Base-by-base conservation (phyloP, 2,888 invertebrate genomes). In the Ophion ventricosus region DNA sequence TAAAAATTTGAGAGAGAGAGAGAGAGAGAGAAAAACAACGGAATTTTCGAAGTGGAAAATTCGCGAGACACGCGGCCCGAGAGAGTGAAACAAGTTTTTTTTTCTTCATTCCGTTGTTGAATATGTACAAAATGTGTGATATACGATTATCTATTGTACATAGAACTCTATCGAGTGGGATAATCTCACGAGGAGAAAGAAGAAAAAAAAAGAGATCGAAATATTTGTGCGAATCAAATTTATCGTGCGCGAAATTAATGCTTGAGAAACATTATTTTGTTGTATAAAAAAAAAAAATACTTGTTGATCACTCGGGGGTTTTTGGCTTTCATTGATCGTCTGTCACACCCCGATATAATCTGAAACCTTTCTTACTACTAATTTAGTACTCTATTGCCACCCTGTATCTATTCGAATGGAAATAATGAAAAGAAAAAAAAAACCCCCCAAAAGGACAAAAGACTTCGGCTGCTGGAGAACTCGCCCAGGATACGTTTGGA, bases 101-200 rank as follows among this genome's bases (percentile, higher is more conserved):
- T 82, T 82, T 80, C 59, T 82, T 80, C 82, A 88, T 88, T 89
- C 90, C 89, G 88, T 89, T 87, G 87, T 85, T 91, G 85, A 86
- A 89, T 86, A 80, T 91, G 91, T 92, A 92, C 89, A 92, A 91
- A 92, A 88, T 90, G 90, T 91, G 92, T 92, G 91, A 92, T 92
- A 91, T 90, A 90, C 84, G 87, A 87, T 90, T 89, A 88, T 89
- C 88, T 90, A 87, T 77, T 91, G 91, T 91, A 91, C 83, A 91
- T 90, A 90, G 63, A 88, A 83, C 43, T 78, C 67, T 81, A 86
- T 84, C n/a, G 40, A 61, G 63, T 67, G 69, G 64, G 59, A 80
- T 67, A 69, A 64, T 57, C 72, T 20, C 59, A 57, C n/a, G n/a
- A n/a, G n/a, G 26, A 66, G 40, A 66, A 59, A 70, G n/a, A 54